phyloP scores from a whole-genome alignment of 2,888 invertebrate species.

The Calameuta filiformis region DNA sequence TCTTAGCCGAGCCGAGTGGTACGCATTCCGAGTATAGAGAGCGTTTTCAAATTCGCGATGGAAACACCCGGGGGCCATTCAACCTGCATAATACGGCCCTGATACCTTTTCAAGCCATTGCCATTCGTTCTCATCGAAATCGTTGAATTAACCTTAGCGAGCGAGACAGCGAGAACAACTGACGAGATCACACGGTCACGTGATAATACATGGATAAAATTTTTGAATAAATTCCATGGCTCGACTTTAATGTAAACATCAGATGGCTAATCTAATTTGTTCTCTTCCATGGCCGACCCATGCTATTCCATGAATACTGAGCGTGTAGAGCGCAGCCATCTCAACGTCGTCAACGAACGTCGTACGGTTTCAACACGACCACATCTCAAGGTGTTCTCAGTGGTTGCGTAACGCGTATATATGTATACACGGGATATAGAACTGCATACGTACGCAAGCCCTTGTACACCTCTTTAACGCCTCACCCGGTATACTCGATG shows the following conservation, averaged over 20 bases:
- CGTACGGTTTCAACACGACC: background rate
- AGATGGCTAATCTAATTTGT: conserved; percentile 38
- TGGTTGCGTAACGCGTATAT: background rate
- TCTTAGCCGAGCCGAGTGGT: background rate
- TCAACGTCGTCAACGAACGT: conserved; percentile 21
- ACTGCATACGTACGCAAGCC: background rate
- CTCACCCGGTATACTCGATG: background rate
- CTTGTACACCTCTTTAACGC: background rate
- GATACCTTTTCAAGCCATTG: background rate
- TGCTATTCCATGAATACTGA: conserved; percentile 59
- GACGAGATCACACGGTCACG: background rate
- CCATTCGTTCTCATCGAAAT: background rate
- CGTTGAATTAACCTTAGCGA: background rate
- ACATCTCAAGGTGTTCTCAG: background rate
- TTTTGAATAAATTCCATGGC: background rate
- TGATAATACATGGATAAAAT: background rate
- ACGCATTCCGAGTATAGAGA: background rate
- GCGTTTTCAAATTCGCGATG: background rate
- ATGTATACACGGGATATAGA: background rate
- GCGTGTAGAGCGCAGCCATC: conserved; percentile 24
- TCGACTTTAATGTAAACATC: conserved; percentile 32
- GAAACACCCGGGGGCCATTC: background rate
- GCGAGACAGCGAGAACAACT: background rate
- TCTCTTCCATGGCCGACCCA: conserved; percentile 21
- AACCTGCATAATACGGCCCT: background rate